These are phyloP conservation scores for Zaprionus davidi DNA, from an alignment of 1,140 invertebrate genomes.

Conservation along the genomic window DNA sequence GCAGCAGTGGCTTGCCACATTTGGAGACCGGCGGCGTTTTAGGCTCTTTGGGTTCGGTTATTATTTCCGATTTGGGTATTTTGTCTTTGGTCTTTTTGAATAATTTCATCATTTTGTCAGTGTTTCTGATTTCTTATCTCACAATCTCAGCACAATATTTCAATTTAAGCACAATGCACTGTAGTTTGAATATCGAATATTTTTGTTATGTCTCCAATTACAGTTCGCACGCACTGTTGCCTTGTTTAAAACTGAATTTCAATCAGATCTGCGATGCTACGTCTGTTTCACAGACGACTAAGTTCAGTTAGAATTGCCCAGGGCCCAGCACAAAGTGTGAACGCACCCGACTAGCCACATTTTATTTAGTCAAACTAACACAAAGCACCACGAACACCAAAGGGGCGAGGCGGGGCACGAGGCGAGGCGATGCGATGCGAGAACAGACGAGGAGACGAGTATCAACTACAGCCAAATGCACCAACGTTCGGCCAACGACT, in stretches of 20 bases:
- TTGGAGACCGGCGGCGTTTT: constrained; percentile 72
- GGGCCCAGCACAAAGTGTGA: constrained; percentile 20
- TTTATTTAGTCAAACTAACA: constrained; percentile 23
- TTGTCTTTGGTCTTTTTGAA: constrained; percentile 82
- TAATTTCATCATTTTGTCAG: constrained; percentile 69
- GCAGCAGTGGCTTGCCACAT: constrained; percentile 76
- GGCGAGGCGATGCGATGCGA: constrained; percentile 3
- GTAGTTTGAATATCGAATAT: constrained; percentile 6
- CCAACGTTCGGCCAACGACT: constrained; percentile 68
- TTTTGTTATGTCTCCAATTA: constrained; percentile 2
- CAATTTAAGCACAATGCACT: neutral
- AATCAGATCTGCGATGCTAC: neutral
- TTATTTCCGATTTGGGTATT: constrained; percentile 81
- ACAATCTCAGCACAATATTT: neutral
- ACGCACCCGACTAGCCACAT: constrained; percentile 13
- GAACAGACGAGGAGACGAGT: constrained; percentile 1
- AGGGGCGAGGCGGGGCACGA: neutral
- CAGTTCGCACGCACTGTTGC: neutral
- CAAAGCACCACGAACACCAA: constrained; percentile 7
- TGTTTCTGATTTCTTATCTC: neutral
- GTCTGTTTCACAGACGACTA: constrained; percentile 22
- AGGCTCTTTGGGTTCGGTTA: constrained; percentile 70
- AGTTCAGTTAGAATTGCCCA: constrained; percentile 28
- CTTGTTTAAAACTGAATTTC: constrained; percentile 15
- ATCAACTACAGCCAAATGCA: constrained; percentile 44